Evolutionary conservation across 2,113 vertebrate genomes (phyloP).

Genomic region (Indicator indicator): DNA sequence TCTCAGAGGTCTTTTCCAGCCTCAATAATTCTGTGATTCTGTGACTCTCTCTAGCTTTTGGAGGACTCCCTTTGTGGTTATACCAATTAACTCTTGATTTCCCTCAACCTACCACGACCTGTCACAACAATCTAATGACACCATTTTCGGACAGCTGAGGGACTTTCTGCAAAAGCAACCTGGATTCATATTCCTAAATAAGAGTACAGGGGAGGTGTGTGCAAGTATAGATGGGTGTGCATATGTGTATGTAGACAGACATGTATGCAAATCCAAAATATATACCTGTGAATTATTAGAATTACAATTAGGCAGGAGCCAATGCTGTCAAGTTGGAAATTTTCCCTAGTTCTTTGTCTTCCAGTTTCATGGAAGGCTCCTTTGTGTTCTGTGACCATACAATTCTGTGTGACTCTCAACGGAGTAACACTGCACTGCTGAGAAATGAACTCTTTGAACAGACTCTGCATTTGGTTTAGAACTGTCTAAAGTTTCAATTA

Average conservation of each 20-base stretch:
- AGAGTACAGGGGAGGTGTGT: background rate
- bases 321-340: background rate
- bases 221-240: background rate
- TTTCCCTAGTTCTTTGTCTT: background rate
- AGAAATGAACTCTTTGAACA: background rate
- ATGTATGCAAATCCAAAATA: background rate
- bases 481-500: background rate
- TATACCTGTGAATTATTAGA: background rate
- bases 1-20: no score
- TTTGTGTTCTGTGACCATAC: background rate
- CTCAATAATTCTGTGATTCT: no score
- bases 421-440: background rate
- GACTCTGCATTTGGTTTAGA: background rate
- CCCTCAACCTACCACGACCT: no score
- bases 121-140: background rate
- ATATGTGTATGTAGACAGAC: background rate
- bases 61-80: no score
- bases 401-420: background rate
- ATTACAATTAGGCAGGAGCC: background rate
- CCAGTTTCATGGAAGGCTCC: background rate
- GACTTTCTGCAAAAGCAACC: background rate
- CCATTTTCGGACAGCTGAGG: background rate
- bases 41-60: no score
- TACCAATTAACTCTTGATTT: no score
- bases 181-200: background rate